Conservation (phyloP, 2,113 vertebrate genomes). For the Dromiciops gliroides region DNA sequence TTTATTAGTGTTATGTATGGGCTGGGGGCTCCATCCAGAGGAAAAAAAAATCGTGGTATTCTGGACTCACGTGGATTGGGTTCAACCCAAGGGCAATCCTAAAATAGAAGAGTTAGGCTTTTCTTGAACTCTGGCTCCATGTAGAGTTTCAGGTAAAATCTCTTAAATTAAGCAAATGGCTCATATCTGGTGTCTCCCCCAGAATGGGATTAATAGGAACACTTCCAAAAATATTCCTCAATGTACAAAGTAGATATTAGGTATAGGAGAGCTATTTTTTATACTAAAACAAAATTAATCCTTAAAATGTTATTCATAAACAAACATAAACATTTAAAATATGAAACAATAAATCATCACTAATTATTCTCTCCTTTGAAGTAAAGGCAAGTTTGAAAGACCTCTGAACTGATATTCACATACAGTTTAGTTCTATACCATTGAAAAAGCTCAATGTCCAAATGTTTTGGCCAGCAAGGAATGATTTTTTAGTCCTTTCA, state of each 20-base stretch:
- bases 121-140: not conserved
- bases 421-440: not conserved
- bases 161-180: not conserved
- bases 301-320: not conserved
- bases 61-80: not conserved
- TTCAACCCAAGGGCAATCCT: not conserved
- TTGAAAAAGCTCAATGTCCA: not conserved
- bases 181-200: not conserved
- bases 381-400: not conserved
- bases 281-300: not conserved
- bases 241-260: not conserved
- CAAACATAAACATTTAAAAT: not conserved
- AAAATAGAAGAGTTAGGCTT: not conserved
- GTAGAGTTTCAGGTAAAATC: not conserved
- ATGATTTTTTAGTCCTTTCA: not conserved
- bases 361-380: not conserved
- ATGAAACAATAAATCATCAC: not conserved
- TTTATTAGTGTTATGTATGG: not conserved
- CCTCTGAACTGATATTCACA: not conserved
- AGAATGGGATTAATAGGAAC: not conserved
- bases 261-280: not conserved
- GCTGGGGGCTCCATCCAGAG: not conserved
- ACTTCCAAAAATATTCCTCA: not conserved
- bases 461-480: not conserved
- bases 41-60: too few species aligned